Conservation (phyloP, 2,797 vertebrate species). For the Podarcis siculus region DNA sequence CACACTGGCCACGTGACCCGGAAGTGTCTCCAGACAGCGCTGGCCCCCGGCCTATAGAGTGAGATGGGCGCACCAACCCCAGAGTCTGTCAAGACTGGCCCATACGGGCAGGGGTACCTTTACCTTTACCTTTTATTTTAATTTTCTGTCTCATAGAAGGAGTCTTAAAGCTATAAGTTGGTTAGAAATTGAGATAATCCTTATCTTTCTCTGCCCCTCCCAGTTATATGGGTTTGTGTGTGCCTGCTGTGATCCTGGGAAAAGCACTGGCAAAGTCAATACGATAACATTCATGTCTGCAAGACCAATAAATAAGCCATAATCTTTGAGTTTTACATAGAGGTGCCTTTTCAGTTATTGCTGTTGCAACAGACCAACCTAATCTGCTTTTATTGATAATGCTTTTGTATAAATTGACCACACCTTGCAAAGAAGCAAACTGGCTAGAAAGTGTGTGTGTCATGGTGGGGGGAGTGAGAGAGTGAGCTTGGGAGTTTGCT, state of each 20-base stretch:
- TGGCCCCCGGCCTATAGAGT: too few species aligned
- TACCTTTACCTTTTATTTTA: too few species aligned
- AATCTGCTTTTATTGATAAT: background rate
- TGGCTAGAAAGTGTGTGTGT: background rate
- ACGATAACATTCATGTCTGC: background rate
- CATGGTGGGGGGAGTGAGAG: background rate
- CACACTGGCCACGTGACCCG: too few species aligned
- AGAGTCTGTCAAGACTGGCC: too few species aligned
- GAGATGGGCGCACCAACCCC: too few species aligned
- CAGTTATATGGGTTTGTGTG: background rate
- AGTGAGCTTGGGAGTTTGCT: background rate
- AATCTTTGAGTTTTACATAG: background rate
- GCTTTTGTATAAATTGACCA: background rate
- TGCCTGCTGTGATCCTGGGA: background rate
- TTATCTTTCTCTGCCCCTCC: constrained; percentile 6
- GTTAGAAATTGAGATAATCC: background rate
- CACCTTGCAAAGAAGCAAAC: background rate
- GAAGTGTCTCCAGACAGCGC: too few species aligned
- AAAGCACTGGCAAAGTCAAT: background rate
- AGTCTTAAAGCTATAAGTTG: background rate
- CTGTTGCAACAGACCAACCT: background rate
- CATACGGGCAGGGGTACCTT: too few species aligned
- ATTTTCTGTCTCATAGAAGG: rapidly evolving
- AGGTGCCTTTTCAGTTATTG: background rate
- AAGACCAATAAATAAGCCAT: background rate